Evolutionary conservation across 1,140 invertebrate species (phyloP).

Genomic region (Macrobrachium rosenbergii): DNA sequence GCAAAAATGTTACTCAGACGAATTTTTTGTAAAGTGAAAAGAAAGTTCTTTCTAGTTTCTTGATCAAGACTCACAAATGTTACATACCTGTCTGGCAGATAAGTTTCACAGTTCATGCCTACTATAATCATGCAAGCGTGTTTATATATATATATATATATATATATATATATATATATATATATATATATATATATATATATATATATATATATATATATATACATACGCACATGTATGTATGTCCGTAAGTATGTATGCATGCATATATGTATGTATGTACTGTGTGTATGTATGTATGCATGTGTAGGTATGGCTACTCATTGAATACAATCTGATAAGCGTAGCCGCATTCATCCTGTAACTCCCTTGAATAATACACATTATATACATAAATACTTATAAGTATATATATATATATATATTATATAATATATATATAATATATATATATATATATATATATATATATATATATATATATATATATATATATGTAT

Average conservation of each 20-base stretch:
- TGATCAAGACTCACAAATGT: too few species aligned
- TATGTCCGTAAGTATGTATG: background rate
- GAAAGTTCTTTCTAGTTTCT: too few species aligned
- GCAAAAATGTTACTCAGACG: too few species aligned
- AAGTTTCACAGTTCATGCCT: too few species aligned
- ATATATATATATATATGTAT: conserved; percentile 3
- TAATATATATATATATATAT: background rate
- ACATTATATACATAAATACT: conserved; percentile 7
- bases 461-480: conserved; percentile 20
- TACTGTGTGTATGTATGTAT: background rate
- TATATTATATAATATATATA: conserved; percentile 1
- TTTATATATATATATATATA: conserved; percentile 7
- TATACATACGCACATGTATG: too few species aligned
- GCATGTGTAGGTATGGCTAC: too few species aligned
- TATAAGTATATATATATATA: conserved; percentile 2
- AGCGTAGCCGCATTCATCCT: too few species aligned
- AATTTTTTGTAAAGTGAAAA: too few species aligned
- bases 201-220: conserved; percentile 19
- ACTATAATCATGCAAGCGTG: background rate
- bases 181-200: conserved; percentile 23
- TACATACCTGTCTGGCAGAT: too few species aligned
- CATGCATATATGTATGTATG: background rate
- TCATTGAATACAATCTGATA: too few species aligned
- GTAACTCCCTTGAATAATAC: background rate
- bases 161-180: conserved; percentile 17